Evolutionary conservation across 2,888 invertebrate genomes (phyloP), one percentile per base, ranked within the genome.

Genomic region (Aquatica leii): DNA sequence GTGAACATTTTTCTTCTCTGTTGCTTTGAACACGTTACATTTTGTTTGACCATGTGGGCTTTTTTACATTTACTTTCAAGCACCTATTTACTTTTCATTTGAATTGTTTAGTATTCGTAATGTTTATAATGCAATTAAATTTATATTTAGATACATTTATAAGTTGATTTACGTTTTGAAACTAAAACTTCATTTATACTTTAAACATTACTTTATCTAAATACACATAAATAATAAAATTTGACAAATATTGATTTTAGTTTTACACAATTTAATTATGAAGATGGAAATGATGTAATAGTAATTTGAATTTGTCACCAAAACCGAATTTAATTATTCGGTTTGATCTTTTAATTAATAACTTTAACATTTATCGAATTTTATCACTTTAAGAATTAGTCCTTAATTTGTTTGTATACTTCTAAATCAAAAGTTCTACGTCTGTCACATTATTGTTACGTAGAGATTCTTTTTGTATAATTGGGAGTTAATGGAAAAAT

Each of bases 41-140:
- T 51, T 40, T 58, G 58, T 51, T 58, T 51, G 58, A 40, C 50
- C 58, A 58, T 59, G 59, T 53, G 52, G 35, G 46, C 46, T 20
- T 59, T 59, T 59, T 59, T 52, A 59, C 43, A 53, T n/a, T n/a
- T n/a, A n/a, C n/a, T n/a, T 59, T 53, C 41, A 14, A 43, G 9
- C 14, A 12, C 41, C 3, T 59, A 59, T 59, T 53, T 59, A 48
- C 59, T 48, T 40, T 53, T 43, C 43, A 31, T 46, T 59, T 59
- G 52, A 59, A 59, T 59, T 59, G 59, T 52, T 52, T 59, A 59
- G 58, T 50, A 59, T 51, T 59, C 51, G 50, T 50, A 50, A 59
- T 59, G 43, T 59, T 59, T 59, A 51, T 35, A 51, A 24, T 48
- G 59, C 59, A 59, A 53, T 59, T 59, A 59, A 59, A 53, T 8